phyloP scores from a whole-genome alignment of 2,113 vertebrate species.

The Bagarius yarrelli region DNA sequence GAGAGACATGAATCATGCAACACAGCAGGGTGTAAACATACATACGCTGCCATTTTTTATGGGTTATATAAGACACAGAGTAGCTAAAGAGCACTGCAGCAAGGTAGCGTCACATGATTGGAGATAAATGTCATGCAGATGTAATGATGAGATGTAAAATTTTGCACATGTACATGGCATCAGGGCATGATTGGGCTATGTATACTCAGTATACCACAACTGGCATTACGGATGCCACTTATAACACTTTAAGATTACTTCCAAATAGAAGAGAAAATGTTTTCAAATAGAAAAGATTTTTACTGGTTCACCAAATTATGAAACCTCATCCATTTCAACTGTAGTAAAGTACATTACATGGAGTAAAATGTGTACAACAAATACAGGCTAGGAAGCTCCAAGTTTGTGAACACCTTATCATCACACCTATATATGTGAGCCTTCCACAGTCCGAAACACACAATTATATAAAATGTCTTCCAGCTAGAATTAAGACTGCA shows the following conservation, averaged over 20 bases:
- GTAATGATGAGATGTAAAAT: conserved; percentile 24
- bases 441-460: background rate
- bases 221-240: background rate
- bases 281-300: background rate
- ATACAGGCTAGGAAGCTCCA: no score
- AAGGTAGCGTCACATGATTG: conserved; percentile 37
- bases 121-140: conserved; percentile 48
- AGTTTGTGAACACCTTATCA: background rate
- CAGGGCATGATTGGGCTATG: background rate
- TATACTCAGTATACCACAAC: background rate
- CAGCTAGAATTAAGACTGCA: no score
- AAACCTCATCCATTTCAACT: background rate
- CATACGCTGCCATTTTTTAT: conserved; percentile 46
- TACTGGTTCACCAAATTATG: background rate
- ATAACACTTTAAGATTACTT: background rate
- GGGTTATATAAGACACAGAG: conserved; percentile 47
- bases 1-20: conserved; percentile 51
- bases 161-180: background rate
- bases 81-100: conserved; percentile 42
- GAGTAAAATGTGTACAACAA: background rate
- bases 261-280: background rate
- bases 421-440: background rate
- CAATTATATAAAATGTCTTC: background rate
- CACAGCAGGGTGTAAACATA: conserved; percentile 40
- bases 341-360: background rate